phyloP scores from a whole-genome alignment of 2,888 invertebrate genomes.

The Electrophaes corylata region DNA sequence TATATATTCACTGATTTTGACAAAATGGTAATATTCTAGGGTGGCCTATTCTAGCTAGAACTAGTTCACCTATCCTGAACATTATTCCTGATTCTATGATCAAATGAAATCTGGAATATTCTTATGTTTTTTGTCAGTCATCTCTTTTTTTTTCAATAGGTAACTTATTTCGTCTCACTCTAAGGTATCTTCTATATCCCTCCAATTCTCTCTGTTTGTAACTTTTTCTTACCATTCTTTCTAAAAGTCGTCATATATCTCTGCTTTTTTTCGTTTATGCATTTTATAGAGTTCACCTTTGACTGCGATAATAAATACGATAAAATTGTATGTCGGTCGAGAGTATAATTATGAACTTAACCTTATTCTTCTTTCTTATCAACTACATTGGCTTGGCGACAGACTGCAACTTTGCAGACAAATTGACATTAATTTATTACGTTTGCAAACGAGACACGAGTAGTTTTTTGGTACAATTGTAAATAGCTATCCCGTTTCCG shows the following conservation, averaged over 20 bases:
- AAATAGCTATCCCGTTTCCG: neutral
- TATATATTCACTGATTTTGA: no score
- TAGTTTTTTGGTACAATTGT: neutral
- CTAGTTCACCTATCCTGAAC: no score
- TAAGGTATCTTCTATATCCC: no score
- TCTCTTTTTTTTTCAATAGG: no score
- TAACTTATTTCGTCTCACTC: no score
- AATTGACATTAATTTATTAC: neutral
- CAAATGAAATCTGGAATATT: no score
- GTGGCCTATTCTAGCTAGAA: no score
- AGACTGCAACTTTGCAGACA: neutral
- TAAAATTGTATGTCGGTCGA: conserved; percentile 35
- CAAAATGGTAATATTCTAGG: no score
- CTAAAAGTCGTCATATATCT: no score
- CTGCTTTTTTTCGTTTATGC: neutral
- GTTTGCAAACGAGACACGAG: neutral
- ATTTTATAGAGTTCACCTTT: conserved; percentile 32
- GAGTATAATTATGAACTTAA: conserved; percentile 46
- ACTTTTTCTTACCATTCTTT: no score
- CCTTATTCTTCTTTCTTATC: conserved; percentile 50
- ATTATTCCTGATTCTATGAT: no score
- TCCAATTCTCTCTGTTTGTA: neutral
- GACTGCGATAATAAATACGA: conserved; percentile 38
- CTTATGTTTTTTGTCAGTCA: no score
- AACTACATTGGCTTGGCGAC: conserved; percentile 9